These are phyloP conservation scores for Tonatia bakeri DNA, from an alignment of 2,113 vertebrate species.

Conservation along the genomic window DNA sequence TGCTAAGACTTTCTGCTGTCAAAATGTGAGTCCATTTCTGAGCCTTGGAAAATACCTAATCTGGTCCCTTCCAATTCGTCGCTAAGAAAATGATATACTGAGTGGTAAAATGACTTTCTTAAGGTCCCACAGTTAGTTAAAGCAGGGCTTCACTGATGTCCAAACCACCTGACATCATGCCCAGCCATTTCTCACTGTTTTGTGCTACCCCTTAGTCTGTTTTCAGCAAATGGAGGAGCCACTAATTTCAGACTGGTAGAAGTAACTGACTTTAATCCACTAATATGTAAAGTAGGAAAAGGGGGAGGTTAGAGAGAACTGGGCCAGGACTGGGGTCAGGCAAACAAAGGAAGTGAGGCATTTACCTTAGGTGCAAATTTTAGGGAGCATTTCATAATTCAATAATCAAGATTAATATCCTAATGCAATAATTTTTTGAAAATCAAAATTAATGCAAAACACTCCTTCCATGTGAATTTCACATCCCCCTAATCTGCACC, in stretches of 20 bases:
- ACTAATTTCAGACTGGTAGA: neutral
- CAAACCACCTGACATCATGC: neutral
- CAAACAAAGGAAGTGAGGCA: neutral
- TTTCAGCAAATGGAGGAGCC: neutral
- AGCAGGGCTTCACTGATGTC: neutral
- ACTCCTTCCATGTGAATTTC: neutral
- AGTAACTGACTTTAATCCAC: neutral
- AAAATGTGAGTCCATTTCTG: neutral
- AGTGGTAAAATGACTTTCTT: neutral
- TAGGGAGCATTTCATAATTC: neutral
- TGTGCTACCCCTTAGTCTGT: neutral
- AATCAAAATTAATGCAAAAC: neutral
- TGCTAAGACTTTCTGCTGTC: neutral
- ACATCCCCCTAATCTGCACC: neutral
- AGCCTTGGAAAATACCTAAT: neutral
- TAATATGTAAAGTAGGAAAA: neutral
- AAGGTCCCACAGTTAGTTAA: neutral
- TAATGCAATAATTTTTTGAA: neutral
- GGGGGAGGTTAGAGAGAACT: neutral
- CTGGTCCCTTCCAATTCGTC: neutral
- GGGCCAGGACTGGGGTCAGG: neutral
- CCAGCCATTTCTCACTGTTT: neutral
- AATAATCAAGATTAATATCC: neutral
- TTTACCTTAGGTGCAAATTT: neutral
- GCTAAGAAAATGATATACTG: neutral